Conservation (phyloP, 2,888 invertebrate species). For the Adelphocoris suturalis region DNA sequence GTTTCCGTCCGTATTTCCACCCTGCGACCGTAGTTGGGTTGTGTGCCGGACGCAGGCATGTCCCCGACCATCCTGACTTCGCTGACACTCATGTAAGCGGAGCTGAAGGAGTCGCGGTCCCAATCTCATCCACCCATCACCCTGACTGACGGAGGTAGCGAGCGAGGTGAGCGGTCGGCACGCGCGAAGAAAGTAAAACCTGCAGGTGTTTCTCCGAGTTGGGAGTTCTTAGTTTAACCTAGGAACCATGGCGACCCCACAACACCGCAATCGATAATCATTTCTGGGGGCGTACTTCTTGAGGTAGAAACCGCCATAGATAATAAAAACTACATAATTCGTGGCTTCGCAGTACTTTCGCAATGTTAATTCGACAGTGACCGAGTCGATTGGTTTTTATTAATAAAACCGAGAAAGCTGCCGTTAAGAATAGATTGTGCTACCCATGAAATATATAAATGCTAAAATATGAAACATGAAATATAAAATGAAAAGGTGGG, state of each 20-base stretch:
- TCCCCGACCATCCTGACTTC: constrained; percentile 63
- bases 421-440: too few relatives aligned
- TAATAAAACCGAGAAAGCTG: too few relatives aligned
- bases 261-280: constrained; percentile 68
- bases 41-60: constrained; percentile 54
- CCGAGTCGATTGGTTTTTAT: too few relatives aligned
- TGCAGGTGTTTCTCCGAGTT: background rate
- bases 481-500: too few relatives aligned
- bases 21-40: background rate
- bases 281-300: constrained; percentile 48
- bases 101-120: background rate
- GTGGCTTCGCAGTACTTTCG: too few relatives aligned
- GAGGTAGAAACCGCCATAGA: constrained; percentile 29
- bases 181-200: constrained; percentile 46
- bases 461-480: too few relatives aligned
- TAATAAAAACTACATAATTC: background rate
- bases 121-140: constrained; percentile 37
- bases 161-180: constrained; percentile 34
- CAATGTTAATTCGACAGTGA: too few relatives aligned
- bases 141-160: background rate
- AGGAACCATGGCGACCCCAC: constrained; percentile 67
- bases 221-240: constrained; percentile 61
- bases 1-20: constrained; percentile 59
- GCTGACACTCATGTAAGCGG: constrained; percentile 48
- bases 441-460: too few relatives aligned